A percentile compares a stretch with the other conserved stretches of the same genome.
These are phyloP conservation scores for Latheticus oryzae DNA, from an alignment of 2,888 invertebrate species.

Conservation along the genomic window DNA sequence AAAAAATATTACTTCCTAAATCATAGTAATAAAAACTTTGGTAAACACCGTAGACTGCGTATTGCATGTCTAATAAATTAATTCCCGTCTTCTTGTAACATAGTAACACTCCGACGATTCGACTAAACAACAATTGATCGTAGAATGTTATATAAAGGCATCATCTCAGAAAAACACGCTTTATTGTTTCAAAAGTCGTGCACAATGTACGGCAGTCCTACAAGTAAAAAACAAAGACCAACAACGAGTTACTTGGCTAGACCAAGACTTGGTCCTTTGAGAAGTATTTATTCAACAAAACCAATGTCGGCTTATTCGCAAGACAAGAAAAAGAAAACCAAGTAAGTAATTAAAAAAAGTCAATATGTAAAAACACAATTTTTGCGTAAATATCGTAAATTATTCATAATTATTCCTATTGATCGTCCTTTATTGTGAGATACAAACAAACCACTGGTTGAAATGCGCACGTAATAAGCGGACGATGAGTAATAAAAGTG, in stretches of 20 bases:
- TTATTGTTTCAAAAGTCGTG: conserved; percentile 19
- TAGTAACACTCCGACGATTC: conserved; percentile 35
- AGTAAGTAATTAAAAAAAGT: no score
- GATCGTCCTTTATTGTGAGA: conserved; percentile 17
- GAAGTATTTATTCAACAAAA: conserved; percentile 55
- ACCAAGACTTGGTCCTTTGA: conserved; percentile 59
- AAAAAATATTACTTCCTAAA: conserved; percentile 1
- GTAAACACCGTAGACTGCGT: no score
- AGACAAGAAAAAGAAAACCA: conserved; percentile 62
- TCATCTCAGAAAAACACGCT: conserved; percentile 21
- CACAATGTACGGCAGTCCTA: conserved; percentile 51
- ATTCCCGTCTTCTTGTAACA: conserved; percentile 26
- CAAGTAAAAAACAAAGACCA: conserved; percentile 49
- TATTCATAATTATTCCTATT: conserved; percentile 12
- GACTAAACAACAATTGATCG: conserved; percentile 47
- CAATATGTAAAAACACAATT: conserved; percentile 1
- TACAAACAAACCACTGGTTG: conserved; percentile 42
- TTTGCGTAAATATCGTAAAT: not conserved
- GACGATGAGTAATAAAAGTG: no score
- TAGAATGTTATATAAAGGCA: conserved; percentile 47
- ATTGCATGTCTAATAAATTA: conserved; percentile 7
- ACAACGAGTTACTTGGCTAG: conserved; percentile 59
- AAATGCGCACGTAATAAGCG: no score
- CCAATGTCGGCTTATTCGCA: conserved; percentile 52
- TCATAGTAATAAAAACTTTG: no score